Evolutionary conservation across 2,797 vertebrate genomes (phyloP).

Genomic region (Phataginus tricuspis): DNA sequence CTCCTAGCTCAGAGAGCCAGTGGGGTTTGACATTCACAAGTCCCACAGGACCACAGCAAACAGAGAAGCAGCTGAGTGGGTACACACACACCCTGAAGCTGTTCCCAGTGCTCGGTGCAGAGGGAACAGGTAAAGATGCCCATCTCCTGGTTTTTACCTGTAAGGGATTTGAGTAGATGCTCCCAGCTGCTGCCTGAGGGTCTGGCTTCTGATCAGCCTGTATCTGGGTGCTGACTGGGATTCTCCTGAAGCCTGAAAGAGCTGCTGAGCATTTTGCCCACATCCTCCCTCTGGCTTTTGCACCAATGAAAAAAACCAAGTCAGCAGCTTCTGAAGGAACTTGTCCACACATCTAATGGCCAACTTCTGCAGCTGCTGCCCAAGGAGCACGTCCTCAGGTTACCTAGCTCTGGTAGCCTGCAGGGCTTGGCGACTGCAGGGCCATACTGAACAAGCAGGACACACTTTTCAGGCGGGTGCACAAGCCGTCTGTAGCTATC

Average conservation of each 20-base stretch:
- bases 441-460: not conserved
- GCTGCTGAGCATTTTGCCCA: not conserved
- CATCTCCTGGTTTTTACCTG: not conserved
- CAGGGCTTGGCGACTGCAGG: not conserved
- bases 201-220: not conserved
- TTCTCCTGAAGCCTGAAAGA: not conserved
- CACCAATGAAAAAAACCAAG: not conserved
- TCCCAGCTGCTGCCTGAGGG: not conserved
- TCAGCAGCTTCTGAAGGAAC: not conserved
- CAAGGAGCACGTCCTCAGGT: not conserved
- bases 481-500: not conserved
- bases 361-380: not conserved
- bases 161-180: not conserved
- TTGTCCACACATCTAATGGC: not conserved
- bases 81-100: not conserved
- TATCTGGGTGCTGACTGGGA: not conserved
- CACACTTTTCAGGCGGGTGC: not conserved
- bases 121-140: not conserved
- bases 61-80: not conserved
- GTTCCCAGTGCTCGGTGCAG: not conserved
- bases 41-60: not conserved
- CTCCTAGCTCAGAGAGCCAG: not conserved
- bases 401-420: not conserved
- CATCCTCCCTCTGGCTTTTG: not conserved
- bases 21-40: not conserved